Evolutionary conservation across 2,113 vertebrate species (phyloP).

Genomic region (Hystrix cristata): DNA sequence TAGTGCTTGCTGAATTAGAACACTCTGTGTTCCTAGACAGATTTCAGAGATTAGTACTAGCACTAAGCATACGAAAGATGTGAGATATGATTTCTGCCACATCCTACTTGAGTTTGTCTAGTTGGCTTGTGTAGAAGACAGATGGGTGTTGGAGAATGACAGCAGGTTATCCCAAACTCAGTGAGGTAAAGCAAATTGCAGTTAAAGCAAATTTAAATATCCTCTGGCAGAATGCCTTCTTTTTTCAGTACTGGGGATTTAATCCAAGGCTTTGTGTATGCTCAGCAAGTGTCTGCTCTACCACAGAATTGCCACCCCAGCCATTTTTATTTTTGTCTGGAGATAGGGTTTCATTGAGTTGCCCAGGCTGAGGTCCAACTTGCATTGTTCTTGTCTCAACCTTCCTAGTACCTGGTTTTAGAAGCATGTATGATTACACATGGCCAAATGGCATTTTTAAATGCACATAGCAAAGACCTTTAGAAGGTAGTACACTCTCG

Average conservation of each 20-base stretch:
- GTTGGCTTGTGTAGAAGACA: background rate
- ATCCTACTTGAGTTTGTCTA: background rate
- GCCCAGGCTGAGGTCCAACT: background rate
- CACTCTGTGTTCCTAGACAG: background rate
- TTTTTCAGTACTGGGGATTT: background rate
- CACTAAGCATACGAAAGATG: background rate
- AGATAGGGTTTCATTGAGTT: background rate
- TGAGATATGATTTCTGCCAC: background rate
- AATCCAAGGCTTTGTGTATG: background rate
- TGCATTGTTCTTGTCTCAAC: background rate
- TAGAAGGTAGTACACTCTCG: background rate
- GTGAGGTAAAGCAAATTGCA: background rate
- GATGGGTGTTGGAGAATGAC: background rate
- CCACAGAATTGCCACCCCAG: background rate
- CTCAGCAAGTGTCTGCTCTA: background rate
- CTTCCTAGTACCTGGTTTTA: background rate
- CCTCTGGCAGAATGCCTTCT: background rate
- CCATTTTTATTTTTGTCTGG: background rate
- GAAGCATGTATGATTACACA: background rate
- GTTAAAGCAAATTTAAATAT: constrained; percentile 4
- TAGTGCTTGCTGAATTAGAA: background rate
- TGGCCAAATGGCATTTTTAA: background rate
- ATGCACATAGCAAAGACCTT: background rate
- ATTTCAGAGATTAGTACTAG: background rate
- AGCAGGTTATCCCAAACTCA: background rate